A percentile compares a stretch with the other conserved stretches of the same genome.
phyloP scores from a whole-genome alignment of 2,888 invertebrate genomes.

The Magallana nippona region DNA sequence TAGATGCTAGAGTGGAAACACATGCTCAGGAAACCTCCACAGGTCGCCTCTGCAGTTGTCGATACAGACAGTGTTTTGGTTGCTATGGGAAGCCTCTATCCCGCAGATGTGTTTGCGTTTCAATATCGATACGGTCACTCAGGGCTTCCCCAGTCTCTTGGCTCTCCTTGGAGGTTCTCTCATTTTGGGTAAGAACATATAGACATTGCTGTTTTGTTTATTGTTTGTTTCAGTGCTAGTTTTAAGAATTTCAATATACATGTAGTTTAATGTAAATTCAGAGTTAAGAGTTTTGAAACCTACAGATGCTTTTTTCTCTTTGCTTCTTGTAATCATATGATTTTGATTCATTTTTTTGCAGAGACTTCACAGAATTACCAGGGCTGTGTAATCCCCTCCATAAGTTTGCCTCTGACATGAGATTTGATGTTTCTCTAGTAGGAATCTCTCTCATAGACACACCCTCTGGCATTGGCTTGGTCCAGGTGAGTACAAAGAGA shows the following conservation, averaged over 20 bases:
- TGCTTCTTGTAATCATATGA: neutral
- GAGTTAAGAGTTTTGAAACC: neutral
- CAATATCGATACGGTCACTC: slow-evolving; percentile 45
- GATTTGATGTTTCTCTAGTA: slow-evolving; percentile 54
- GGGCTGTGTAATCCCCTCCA: slow-evolving; percentile 42
- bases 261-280: too few species aligned
- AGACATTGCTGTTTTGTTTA: too few species aligned
- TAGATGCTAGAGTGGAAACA: slow-evolving; percentile 71
- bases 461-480: slow-evolving; percentile 51
- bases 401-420: slow-evolving; percentile 39
- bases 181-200: slow-evolving; percentile 50
- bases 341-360: slow-evolving; percentile 6
- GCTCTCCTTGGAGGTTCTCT: slow-evolving; percentile 57
- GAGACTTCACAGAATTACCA: slow-evolving; percentile 47
- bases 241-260: too few species aligned
- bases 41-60: slow-evolving; percentile 56
- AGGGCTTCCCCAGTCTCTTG: slow-evolving; percentile 48
- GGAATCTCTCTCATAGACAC: slow-evolving; percentile 50
- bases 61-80: slow-evolving; percentile 53
- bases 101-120: slow-evolving; percentile 63
- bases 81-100: slow-evolving; percentile 64
- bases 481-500: slow-evolving; percentile 53
- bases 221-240: too few species aligned
- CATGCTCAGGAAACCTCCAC: slow-evolving; percentile 60
- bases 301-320: neutral